phyloP scores from a whole-genome alignment of 2,888 invertebrate species.

The Drosophila neotestacea region DNA sequence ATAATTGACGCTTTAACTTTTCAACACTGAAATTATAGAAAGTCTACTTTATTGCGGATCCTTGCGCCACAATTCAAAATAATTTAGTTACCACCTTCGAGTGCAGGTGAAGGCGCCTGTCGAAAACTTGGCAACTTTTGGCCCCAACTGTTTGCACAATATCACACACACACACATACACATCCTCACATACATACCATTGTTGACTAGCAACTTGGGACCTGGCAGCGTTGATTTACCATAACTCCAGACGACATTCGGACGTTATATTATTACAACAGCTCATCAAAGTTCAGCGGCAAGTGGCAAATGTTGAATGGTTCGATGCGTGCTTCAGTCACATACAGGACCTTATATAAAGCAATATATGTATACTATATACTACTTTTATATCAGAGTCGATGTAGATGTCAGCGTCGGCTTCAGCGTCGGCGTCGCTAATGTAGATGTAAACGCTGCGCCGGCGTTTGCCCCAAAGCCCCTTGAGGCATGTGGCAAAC shows the following conservation, averaged over 20 bases:
- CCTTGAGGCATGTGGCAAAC: slow-evolving; percentile 51
- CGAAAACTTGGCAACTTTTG: slow-evolving; percentile 75
- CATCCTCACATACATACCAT: slow-evolving; percentile 10
- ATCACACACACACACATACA: slow-evolving; percentile 35
- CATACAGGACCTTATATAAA: slow-evolving; percentile 4
- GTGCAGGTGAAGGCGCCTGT: slow-evolving; percentile 65
- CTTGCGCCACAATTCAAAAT: slow-evolving; percentile 61
- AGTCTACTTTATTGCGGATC: slow-evolving; percentile 32
- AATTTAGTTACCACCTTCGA: slow-evolving; percentile 75
- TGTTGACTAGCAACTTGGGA: background rate
- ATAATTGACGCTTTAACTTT: slow-evolving; percentile 46
- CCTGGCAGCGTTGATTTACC: slow-evolving; percentile 52
- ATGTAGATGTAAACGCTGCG: slow-evolving; percentile 76
- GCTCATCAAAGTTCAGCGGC: slow-evolving; percentile 71
- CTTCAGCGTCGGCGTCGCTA: slow-evolving; percentile 50
- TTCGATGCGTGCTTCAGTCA: slow-evolving; percentile 43
- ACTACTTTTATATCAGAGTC: slow-evolving; percentile 47
- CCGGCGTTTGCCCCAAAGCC: slow-evolving; percentile 22
- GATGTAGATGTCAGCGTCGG: slow-evolving; percentile 35
- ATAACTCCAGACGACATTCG: slow-evolving; percentile 72
- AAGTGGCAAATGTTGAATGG: slow-evolving; percentile 21
- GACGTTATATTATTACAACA: slow-evolving; percentile 77
- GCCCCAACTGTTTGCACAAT: slow-evolving; percentile 69
- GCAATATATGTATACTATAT: slow-evolving; percentile 11
- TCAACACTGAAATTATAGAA: slow-evolving; percentile 49